Evolutionary conservation across 2,797 vertebrate species (phyloP), one percentile per base, ranked within the genome.

Genomic region (Cynodonichthys magdalenae): DNA sequence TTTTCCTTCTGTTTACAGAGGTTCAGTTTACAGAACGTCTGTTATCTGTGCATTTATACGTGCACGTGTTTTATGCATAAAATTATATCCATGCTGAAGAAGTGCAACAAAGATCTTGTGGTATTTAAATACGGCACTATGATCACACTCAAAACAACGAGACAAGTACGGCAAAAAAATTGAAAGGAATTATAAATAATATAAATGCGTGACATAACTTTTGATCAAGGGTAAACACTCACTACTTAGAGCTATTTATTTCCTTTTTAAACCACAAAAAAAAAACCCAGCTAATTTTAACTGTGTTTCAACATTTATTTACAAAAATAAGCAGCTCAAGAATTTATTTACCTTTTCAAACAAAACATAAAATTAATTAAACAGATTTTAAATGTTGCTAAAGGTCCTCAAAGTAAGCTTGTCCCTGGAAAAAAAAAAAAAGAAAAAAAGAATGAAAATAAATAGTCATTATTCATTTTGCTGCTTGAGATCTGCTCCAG

Each of bases 401-500:
- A 74, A 75, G 57, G 42, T 63, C 39, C 58, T 17, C 6, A 8
- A 59, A 60, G 57, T 48, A 59, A 53, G 51, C 46, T 49, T 29
- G 48, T 53, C 70, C 56, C 48, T 72, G 44, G 47, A 58, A 34
- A 66, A 36, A n/a, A n/a, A n/a, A n/a, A n/a, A n/a, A n/a, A n/a
- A n/a, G n/a, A n/a, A n/a, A n/a, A 59, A n/a, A 65, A 69, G 64
- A 12, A 46, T 59, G 66, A 53, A 78, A 82, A 84, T 71, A 66
- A 80, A 78, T 68, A 81, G 17, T 66, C 85, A 90, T 89, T 83
- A 77, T 87, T 85, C 78, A 87, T 81, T 89, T 85, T 85, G 71
- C 79, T 71, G 71, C 75, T 86, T 80, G 75, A 80, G 81, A 83
- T 65, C 80, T 80, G 80, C 87, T 87, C 81, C 77, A 84, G 61